These are phyloP conservation scores for Gnatocerus cornutus DNA, from an alignment of 2,888 invertebrate species.

Conservation along the genomic window DNA sequence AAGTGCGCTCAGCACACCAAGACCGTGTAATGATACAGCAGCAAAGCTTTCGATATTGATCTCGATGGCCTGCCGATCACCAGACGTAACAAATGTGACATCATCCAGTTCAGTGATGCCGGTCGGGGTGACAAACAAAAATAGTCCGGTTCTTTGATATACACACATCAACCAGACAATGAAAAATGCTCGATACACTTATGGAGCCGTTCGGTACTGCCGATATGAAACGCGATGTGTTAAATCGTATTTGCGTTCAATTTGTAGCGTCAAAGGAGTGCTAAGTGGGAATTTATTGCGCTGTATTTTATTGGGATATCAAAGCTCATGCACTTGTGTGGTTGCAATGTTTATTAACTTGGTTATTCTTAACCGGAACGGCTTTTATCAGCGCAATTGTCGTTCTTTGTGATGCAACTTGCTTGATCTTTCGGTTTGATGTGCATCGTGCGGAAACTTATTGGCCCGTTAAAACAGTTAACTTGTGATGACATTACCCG, in stretches of 20 bases:
- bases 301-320: conserved; percentile 44
- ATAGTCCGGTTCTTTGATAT: conserved; percentile 37
- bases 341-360: conserved; percentile 20
- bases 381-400: conserved; percentile 12
- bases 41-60: conserved; percentile 57
- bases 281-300: conserved; percentile 49
- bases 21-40: conserved; percentile 39
- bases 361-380: conserved; percentile 16
- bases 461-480: not conserved
- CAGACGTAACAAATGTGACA: conserved; percentile 64
- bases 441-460: conserved; percentile 3
- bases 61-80: conserved; percentile 61
- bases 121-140: conserved; percentile 43
- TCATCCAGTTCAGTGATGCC: conserved; percentile 61
- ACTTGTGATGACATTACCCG: not conserved
- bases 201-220: conserved; percentile 20
- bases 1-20: conserved; percentile 33
- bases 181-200: conserved; percentile 35
- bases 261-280: conserved; percentile 47
- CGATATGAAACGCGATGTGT: conserved; percentile 29
- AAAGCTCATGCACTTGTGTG: conserved; percentile 35
- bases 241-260: conserved; percentile 50
- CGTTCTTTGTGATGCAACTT: not conserved
- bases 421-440: conserved; percentile 7
- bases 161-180: conserved; percentile 35